Conservation (phyloP, 2,797 vertebrate genomes). For the Adelosebastes latens region DNA sequence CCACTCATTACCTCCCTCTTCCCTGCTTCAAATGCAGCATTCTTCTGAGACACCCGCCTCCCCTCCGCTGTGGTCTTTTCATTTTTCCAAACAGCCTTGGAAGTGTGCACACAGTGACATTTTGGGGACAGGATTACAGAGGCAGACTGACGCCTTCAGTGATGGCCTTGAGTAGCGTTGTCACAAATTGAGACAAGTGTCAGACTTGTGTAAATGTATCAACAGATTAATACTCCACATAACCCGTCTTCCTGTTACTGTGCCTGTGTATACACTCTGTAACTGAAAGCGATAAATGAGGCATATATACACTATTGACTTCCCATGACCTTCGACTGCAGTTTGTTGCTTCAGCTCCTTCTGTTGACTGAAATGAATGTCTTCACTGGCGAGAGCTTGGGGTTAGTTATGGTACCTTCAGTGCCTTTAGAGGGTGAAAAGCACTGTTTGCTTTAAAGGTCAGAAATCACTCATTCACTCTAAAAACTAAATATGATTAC, state of each 20-base stretch:
- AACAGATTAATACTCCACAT: conserved; percentile 58
- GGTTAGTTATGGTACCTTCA: conserved; percentile 29
- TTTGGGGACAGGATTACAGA: conserved; percentile 65
- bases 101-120: conserved; percentile 59
- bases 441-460: conserved; percentile 28
- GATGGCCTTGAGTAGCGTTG: conserved; percentile 64
- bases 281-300: conserved; percentile 69
- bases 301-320: conserved; percentile 52
- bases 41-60: conserved; percentile 14
- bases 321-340: conserved; percentile 48
- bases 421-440: neutral
- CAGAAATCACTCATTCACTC: conserved; percentile 20
- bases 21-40: conserved; percentile 15
- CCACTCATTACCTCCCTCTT: conserved; percentile 38
- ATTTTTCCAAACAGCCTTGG: conserved; percentile 46
- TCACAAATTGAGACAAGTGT: conserved; percentile 67
- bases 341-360: conserved; percentile 18
- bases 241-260: conserved; percentile 33
- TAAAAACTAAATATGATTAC: neutral
- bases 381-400: conserved; percentile 18
- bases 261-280: conserved; percentile 37
- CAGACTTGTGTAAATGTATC: conserved; percentile 58
- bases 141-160: conserved; percentile 43
- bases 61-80: conserved; percentile 39
- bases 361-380: conserved; percentile 56